Evolutionary conservation across 2,797 vertebrate species (phyloP).

Genomic region (Lagocephalus sceleratus): DNA sequence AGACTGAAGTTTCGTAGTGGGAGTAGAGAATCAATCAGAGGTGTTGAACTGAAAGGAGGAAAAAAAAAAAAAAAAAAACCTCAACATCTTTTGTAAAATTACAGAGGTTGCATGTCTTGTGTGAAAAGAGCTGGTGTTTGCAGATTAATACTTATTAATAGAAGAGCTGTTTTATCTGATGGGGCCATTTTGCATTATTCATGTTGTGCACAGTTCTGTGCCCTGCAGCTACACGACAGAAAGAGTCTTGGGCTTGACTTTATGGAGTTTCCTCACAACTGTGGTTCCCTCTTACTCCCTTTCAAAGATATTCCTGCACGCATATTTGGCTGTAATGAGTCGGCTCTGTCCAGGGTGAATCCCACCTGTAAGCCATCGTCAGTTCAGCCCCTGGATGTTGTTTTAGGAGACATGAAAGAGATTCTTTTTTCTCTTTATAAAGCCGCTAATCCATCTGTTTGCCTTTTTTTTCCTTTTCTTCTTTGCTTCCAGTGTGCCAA

Average conservation of each 20-base stretch:
- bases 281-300: background rate
- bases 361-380: background rate
- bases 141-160: slow-evolving; percentile 73
- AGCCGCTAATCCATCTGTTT: slow-evolving; percentile 49
- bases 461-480: too few species aligned
- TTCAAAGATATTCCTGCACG: background rate
- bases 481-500: slow-evolving; percentile 83
- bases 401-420: background rate
- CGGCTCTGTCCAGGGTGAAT: background rate
- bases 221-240: background rate
- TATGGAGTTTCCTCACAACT: background rate
- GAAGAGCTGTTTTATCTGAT: slow-evolving; percentile 67
- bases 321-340: background rate
- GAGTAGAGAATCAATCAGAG: background rate
- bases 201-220: slow-evolving; percentile 41
- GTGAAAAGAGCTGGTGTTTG: slow-evolving; percentile 70
- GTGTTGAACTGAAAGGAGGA: slow-evolving; percentile 5
- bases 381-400: background rate
- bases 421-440: background rate
- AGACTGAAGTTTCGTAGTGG: background rate
- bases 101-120: too few species aligned
- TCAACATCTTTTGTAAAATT: slow-evolving; percentile 3
- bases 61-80: background rate
- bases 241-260: background rate
- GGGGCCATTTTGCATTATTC: slow-evolving; percentile 76